phyloP scores from a whole-genome alignment of 30 jellyfish, hydroid and myxozoan species.

The Clytia hemisphaerica region DNA sequence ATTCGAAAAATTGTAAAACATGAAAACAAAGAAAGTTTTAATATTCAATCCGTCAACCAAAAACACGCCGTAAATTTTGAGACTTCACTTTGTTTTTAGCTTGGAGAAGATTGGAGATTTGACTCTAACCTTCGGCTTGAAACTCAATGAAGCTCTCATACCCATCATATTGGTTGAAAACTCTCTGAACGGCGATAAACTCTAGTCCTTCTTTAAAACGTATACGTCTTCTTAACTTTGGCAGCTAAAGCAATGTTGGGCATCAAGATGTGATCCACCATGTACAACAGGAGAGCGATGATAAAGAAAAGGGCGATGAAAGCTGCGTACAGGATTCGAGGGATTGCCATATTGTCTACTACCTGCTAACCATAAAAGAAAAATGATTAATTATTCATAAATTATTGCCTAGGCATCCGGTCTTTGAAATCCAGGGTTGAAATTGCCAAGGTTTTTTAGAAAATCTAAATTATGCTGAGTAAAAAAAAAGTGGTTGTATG shows the following conservation, averaged over 20 bases:
- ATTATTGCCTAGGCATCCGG: not conserved
- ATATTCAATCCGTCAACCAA: too few species aligned
- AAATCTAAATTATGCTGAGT: not conserved
- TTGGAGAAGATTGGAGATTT: too few species aligned
- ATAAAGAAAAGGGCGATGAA: constrained; percentile 19
- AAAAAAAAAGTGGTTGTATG: too few species aligned
- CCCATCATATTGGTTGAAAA: too few species aligned
- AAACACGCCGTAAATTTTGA: too few species aligned
- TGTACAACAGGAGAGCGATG: constrained; percentile 26
- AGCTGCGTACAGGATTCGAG: constrained; percentile 21
- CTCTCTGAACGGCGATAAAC: too few species aligned
- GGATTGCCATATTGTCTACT: constrained; percentile 22
- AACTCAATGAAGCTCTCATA: too few species aligned
- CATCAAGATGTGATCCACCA: constrained; percentile 32
- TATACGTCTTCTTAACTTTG: constrained; percentile 25
- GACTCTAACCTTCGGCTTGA: too few species aligned
- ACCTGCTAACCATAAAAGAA: constrained; percentile 1
- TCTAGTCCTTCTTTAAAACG: too few species aligned
- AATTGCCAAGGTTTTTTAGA: not conserved
- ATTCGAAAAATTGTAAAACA: too few species aligned
- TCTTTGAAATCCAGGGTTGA: not conserved
- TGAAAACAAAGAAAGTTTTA: too few species aligned
- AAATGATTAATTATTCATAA: not conserved
- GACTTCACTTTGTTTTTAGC: too few species aligned
- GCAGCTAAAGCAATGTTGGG: constrained; percentile 31